phyloP scores from a whole-genome alignment of 2,888 invertebrate species.

The Nasonovia ribisnigri region DNA sequence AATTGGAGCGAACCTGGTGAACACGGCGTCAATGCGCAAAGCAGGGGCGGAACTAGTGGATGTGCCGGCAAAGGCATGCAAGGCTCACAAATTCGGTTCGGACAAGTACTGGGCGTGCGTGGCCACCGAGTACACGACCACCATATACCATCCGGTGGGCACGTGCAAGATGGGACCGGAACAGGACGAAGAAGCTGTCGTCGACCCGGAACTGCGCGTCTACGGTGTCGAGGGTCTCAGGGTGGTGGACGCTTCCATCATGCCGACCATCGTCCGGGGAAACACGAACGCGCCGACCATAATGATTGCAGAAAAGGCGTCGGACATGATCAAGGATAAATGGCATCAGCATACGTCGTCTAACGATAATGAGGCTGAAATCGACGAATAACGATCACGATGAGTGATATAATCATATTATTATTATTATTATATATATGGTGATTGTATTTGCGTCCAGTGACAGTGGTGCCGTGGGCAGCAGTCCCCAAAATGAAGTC shows the following conservation, averaged over 20 bases:
- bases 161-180: slow-evolving; percentile 70
- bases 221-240: slow-evolving; percentile 77
- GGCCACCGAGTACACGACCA: slow-evolving; percentile 77
- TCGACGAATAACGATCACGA: not conserved
- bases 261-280: slow-evolving; percentile 75
- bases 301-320: slow-evolving; percentile 74
- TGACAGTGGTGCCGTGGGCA: not conserved
- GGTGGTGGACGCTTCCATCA: slow-evolving; percentile 79
- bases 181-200: slow-evolving; percentile 70
- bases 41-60: slow-evolving; percentile 75
- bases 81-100: slow-evolving; percentile 73
- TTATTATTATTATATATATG: not conserved
- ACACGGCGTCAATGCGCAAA: slow-evolving; percentile 75
- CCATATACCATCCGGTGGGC: slow-evolving; percentile 76
- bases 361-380: not conserved
- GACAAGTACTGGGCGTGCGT: slow-evolving; percentile 79
- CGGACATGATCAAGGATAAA: slow-evolving; percentile 68
- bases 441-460: not conserved
- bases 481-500: not conserved
- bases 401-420: not conserved
- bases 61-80: slow-evolving; percentile 75
- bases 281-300: slow-evolving; percentile 74
- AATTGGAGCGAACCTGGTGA: slow-evolving; percentile 75
- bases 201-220: slow-evolving; percentile 72
- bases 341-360: slow-evolving; percentile 59